A percentile compares a stretch with the other conserved stretches of the same genome.
These are phyloP conservation scores for Aegithalos caudatus DNA, from an alignment of 2,113 vertebrate species.

Conservation along the genomic window DNA sequence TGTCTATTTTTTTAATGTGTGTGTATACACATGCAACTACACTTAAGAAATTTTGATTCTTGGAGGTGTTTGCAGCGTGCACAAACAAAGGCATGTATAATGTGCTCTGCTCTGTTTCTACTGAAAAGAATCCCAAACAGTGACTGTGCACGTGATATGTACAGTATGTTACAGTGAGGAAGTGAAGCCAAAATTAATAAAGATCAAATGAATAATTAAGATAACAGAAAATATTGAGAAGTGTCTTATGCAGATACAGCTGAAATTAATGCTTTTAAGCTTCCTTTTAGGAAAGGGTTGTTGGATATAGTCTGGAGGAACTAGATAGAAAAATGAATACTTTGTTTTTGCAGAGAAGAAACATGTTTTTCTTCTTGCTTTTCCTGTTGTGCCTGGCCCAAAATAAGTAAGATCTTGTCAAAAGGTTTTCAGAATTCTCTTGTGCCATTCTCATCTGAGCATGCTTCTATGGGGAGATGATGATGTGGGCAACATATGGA, in stretches of 20 bases:
- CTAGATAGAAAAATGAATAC: not conserved
- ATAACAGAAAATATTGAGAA: not conserved
- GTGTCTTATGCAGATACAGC: not conserved
- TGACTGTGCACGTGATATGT: not conserved
- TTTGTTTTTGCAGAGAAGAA: not conserved
- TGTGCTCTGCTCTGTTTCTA: not conserved
- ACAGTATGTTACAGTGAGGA: not conserved
- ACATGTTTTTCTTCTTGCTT: not conserved
- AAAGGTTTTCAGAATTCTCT: not conserved
- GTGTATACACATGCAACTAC: not conserved
- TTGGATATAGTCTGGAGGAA: not conserved
- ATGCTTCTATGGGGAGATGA: not conserved
- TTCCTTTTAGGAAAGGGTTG: not conserved
- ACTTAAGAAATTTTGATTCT: not conserved
- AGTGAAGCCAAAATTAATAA: not conserved
- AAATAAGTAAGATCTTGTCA: not conserved
- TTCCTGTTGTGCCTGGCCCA: not conserved
- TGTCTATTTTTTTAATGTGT: not conserved
- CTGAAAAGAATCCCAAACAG: not conserved
- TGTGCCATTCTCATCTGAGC: not conserved
- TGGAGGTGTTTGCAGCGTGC: not conserved
- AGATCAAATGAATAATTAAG: not conserved
- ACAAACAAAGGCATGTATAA: not conserved
- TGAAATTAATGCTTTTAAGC: not conserved
- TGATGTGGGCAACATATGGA: not conserved